Percentiles rank a stretch among this genome's conserved stretches.
These are phyloP conservation scores for Caenorhabditis parvicauda DNA, from an alignment of 2,888 invertebrate species.

Conservation along the genomic window DNA sequence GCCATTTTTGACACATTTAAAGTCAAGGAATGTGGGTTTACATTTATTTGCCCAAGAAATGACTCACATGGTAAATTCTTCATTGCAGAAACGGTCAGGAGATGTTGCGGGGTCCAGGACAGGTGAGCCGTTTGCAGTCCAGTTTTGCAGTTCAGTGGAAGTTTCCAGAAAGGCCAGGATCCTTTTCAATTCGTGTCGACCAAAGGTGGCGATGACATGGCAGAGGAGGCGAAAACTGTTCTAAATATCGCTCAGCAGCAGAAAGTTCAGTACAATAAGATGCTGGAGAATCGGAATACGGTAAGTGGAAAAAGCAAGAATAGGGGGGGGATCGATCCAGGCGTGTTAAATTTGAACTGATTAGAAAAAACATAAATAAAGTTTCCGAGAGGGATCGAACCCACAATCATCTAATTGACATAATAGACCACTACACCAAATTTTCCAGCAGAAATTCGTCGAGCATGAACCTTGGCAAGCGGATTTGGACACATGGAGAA, in stretches of 20 bases:
- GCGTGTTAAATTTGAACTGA: no score
- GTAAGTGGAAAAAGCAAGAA: no score
- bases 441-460: conserved; percentile 18
- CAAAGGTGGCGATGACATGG: conserved; percentile 28
- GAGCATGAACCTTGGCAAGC: conserved; percentile 34
- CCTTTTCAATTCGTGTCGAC: conserved; percentile 36
- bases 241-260: conserved; percentile 34
- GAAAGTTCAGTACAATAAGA: conserved; percentile 23
- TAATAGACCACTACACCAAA: no score
- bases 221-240: conserved; percentile 30
- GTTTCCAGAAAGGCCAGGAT: conserved; percentile 29
- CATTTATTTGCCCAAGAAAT: no score
- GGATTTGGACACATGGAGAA: conserved; percentile 40
- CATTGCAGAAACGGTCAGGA: conserved; percentile 14
- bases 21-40: not conserved
- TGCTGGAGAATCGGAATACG: conserved; percentile 8
- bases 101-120: conserved; percentile 29
- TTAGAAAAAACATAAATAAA: not conserved
- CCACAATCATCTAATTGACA: no score
- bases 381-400: not conserved
- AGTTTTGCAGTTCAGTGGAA: not conserved
- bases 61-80: no score
- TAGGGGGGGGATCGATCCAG: no score
- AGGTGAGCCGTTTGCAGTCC: not conserved
- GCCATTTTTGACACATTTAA: not conserved